phyloP scores from a whole-genome alignment of 2,888 invertebrate species.

The Dolichomitus sp. region DNA sequence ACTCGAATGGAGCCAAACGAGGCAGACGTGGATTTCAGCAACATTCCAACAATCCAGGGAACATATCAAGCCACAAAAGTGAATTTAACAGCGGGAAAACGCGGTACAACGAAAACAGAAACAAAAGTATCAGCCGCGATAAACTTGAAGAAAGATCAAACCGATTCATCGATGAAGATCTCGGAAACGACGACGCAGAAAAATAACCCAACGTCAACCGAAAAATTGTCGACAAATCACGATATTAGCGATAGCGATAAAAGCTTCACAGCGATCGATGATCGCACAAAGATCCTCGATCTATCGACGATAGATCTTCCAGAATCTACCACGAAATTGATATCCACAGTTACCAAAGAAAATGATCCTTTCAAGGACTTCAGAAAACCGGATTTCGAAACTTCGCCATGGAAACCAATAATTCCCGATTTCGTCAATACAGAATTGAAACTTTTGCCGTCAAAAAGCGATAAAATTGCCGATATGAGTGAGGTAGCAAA shows the following conservation, averaged over 20 bases:
- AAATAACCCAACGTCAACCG: slow-evolving; percentile 80
- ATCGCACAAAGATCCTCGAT: slow-evolving; percentile 17
- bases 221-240: slow-evolving; percentile 84
- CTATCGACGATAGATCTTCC: not conserved
- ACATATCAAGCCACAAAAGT: slow-evolving; percentile 82
- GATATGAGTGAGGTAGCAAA: not conserved
- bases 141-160: slow-evolving; percentile 55
- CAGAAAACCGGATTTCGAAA: slow-evolving; percentile 81
- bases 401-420: slow-evolving; percentile 84
- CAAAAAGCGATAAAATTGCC: slow-evolving; percentile 2
- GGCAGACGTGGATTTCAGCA: slow-evolving; percentile 81
- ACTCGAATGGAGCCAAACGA: slow-evolving; percentile 77
- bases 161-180: slow-evolving; percentile 32
- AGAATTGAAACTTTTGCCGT: slow-evolving; percentile 74
- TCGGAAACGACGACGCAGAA: slow-evolving; percentile 43
- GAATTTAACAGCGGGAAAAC: slow-evolving; percentile 71
- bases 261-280: slow-evolving; percentile 28
- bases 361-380: slow-evolving; percentile 77
- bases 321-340: slow-evolving; percentile 16
- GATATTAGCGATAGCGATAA: slow-evolving; percentile 28
- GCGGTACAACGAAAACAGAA: slow-evolving; percentile 59
- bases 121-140: slow-evolving; percentile 56
- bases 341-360: slow-evolving; percentile 28
- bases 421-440: slow-evolving; percentile 79
- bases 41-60: slow-evolving; percentile 84